Percentiles rank a stretch among this genome's conserved stretches.
Evolutionary conservation across 23 tunicate genomes (phyloP).

Genomic region (Styela clava): DNA sequence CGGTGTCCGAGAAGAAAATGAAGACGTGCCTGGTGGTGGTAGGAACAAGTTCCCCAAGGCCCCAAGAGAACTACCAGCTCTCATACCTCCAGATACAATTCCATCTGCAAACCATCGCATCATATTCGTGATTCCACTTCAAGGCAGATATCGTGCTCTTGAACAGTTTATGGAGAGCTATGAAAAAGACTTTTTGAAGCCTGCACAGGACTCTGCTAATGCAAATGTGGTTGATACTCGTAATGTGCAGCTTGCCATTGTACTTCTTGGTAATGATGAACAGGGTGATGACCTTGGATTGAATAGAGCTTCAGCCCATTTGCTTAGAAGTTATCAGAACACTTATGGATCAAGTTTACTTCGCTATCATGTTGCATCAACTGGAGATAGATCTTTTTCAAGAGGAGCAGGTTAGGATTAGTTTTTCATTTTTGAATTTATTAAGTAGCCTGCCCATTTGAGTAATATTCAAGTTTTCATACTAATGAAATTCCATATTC

Average conservation of each 20-base stretch:
- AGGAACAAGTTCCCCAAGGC: background rate
- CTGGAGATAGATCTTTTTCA: slow-evolving; percentile 53
- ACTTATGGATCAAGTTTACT: slow-evolving; percentile 47
- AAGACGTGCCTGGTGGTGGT: background rate
- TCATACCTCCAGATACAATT: background rate
- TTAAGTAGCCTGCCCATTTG: no score
- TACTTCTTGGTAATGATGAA: slow-evolving; percentile 43
- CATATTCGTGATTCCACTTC: slow-evolving; percentile 71
- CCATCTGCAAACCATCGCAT: background rate
- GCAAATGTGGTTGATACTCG: background rate
- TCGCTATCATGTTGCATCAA: slow-evolving; percentile 52
- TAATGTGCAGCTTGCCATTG: slow-evolving; percentile 67
- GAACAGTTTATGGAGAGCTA: slow-evolving; percentile 70
- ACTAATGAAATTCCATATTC: no score
- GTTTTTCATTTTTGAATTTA: no score
- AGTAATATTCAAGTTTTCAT: no score
- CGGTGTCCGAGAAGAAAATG: background rate
- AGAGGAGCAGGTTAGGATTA: slow-evolving; percentile 80
- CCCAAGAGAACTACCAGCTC: background rate
- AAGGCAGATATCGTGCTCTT: slow-evolving; percentile 71
- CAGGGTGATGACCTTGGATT: slow-evolving; percentile 52
- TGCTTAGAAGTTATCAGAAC: slow-evolving; percentile 49
- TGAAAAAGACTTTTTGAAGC: slow-evolving; percentile 22
- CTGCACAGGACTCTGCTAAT: background rate
- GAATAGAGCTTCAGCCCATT: slow-evolving; percentile 49